Percentiles rank a stretch among this genome's conserved stretches.
phyloP scores from a whole-genome alignment of 1,140 invertebrate genomes.

The Calosoma granatense region DNA sequence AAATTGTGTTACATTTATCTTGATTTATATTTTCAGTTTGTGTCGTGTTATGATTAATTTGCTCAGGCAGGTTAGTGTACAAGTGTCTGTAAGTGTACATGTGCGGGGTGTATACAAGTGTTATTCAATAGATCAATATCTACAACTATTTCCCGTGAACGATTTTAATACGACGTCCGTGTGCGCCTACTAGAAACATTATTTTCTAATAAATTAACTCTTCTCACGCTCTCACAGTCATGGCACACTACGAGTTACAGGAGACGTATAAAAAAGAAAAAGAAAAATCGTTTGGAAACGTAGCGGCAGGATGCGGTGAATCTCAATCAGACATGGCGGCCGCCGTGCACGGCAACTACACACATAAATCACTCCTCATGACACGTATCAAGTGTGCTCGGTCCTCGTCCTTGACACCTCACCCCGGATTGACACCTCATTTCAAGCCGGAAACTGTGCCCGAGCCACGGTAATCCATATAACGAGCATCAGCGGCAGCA shows the following conservation, averaged over 20 bases:
- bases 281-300: background rate
- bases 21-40: no score
- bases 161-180: no score
- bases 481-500: no score
- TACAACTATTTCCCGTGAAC: no score
- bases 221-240: background rate
- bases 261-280: background rate
- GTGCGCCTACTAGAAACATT: background rate
- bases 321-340: background rate
- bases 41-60: no score
- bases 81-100: no score
- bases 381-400: background rate
- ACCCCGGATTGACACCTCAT: background rate
- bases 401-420: background rate
- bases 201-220: background rate
- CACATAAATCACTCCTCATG: background rate
- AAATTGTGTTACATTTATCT: no score
- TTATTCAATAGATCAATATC: no score
- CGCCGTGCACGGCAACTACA: background rate
- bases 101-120: no score
- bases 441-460: background rate
- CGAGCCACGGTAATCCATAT: background rate
- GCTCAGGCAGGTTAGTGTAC: no score
- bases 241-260: no score
- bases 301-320: background rate